A percentile compares a stretch with the other conserved stretches of the same genome.
These are phyloP conservation scores for Drosophila gaucha DNA, from an alignment of 2,888 invertebrate genomes.

Conservation along the genomic window DNA sequence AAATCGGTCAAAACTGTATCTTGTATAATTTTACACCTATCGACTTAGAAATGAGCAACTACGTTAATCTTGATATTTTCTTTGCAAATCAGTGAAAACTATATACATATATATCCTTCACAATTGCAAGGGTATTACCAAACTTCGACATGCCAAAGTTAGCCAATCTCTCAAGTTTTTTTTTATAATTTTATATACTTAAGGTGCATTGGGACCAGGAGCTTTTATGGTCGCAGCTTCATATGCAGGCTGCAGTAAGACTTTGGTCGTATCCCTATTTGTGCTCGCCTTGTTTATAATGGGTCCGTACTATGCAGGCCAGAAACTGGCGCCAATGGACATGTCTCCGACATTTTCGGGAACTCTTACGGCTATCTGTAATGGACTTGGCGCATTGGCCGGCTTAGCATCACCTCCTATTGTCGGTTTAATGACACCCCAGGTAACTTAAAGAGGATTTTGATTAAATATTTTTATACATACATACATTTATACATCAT, in stretches of 20 bases:
- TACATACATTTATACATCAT: neutral
- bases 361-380: slow-evolving; percentile 88
- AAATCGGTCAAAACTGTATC: no score
- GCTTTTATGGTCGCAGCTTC: slow-evolving; percentile 88
- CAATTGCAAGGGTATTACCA: no score
- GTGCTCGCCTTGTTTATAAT: slow-evolving; percentile 86
- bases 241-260: slow-evolving; percentile 87
- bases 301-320: slow-evolving; percentile 88
- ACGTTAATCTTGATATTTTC: no score
- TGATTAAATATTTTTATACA: neutral
- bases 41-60: no score
- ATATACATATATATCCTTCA: no score
- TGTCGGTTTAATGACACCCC: slow-evolving; percentile 87
- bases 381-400: slow-evolving; percentile 88
- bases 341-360: slow-evolving; percentile 88
- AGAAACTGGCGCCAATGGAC: slow-evolving; percentile 88
- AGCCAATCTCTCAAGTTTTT: no score
- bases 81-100: no score
- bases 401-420: slow-evolving; percentile 88
- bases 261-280: slow-evolving; percentile 85
- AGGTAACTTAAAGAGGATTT: slow-evolving; percentile 85
- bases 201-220: slow-evolving; percentile 87
- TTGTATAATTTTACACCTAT: no score
- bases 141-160: no score
- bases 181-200: neutral